phyloP scores from a whole-genome alignment of 1,140 invertebrate species.

The Calosoma granatense region DNA sequence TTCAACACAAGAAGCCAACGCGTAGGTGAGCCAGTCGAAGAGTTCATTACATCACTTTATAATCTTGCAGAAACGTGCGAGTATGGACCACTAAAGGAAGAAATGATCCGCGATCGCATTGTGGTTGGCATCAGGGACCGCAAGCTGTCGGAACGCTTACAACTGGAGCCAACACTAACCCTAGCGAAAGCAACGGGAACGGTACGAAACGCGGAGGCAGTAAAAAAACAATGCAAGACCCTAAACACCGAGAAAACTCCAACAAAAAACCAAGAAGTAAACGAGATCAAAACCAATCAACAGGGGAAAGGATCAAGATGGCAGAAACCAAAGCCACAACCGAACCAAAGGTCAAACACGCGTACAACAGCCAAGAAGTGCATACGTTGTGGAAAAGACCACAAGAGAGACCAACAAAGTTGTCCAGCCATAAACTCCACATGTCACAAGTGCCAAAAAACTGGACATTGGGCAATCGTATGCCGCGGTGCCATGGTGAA shows the following conservation, averaged over 20 bases:
- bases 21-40: neutral
- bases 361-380: too few relatives aligned
- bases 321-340: too few relatives aligned
- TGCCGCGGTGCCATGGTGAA: too few relatives aligned
- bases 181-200: neutral
- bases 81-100: neutral
- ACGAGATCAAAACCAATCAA: neutral
- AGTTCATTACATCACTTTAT: neutral
- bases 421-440: too few relatives aligned
- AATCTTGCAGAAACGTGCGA: neutral
- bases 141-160: neutral
- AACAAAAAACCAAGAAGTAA: neutral
- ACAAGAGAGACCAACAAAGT: too few relatives aligned
- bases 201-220: too few relatives aligned
- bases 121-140: neutral
- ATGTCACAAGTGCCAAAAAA: too few relatives aligned
- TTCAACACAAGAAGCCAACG: slow-evolving; percentile 26
- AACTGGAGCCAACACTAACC: neutral
- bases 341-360: too few relatives aligned
- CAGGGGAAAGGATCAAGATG: neutral
- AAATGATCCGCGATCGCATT: neutral
- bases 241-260: neutral
- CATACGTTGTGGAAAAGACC: too few relatives aligned
- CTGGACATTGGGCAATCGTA: too few relatives aligned
- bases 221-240: neutral